Evolutionary conservation across 2,888 invertebrate genomes (phyloP).

Genomic region (Trilocha varians): DNA sequence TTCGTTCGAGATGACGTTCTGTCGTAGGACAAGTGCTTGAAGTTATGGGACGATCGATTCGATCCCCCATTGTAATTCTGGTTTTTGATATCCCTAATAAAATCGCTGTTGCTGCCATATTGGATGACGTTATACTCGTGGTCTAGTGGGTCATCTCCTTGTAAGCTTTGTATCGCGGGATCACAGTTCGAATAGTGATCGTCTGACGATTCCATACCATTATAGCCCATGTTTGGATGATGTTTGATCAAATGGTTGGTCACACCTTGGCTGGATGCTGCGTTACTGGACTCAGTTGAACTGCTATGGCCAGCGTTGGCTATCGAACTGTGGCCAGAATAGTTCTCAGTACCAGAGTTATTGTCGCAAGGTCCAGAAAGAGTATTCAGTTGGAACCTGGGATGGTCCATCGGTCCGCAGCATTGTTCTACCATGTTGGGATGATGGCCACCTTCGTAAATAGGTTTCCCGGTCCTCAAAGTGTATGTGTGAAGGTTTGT

Average conservation of each 20-base stretch:
- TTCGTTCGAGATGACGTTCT: slow-evolving; percentile 66
- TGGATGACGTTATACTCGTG: slow-evolving; percentile 71
- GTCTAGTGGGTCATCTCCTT: slow-evolving; percentile 64
- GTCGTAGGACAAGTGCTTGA: slow-evolving; percentile 69
- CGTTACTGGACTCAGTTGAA: slow-evolving; percentile 68
- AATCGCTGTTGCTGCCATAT: slow-evolving; percentile 65
- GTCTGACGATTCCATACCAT: slow-evolving; percentile 66
- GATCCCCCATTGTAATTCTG: slow-evolving; percentile 71
- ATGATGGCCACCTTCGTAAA: slow-evolving; percentile 77
- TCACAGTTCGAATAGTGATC: slow-evolving; percentile 71
- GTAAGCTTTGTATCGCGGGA: slow-evolving; percentile 63
- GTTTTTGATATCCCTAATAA: slow-evolving; percentile 66
- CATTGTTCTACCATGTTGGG: slow-evolving; percentile 55
- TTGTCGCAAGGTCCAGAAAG: slow-evolving; percentile 72
- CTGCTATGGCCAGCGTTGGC: slow-evolving; percentile 69
- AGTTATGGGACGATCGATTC: slow-evolving; percentile 65
- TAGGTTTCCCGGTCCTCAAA: slow-evolving; percentile 82
- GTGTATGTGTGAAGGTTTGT: slow-evolving; percentile 89
- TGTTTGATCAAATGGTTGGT: slow-evolving; percentile 68
- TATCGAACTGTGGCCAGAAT: slow-evolving; percentile 75
- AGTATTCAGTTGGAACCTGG: slow-evolving; percentile 68
- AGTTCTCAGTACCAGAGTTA: slow-evolving; percentile 76
- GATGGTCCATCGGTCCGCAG: slow-evolving; percentile 60
- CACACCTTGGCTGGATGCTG: slow-evolving; percentile 65
- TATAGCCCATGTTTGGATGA: slow-evolving; percentile 58